phyloP scores from a whole-genome alignment of 2,113 vertebrate genomes.

The Pipa parva region DNA sequence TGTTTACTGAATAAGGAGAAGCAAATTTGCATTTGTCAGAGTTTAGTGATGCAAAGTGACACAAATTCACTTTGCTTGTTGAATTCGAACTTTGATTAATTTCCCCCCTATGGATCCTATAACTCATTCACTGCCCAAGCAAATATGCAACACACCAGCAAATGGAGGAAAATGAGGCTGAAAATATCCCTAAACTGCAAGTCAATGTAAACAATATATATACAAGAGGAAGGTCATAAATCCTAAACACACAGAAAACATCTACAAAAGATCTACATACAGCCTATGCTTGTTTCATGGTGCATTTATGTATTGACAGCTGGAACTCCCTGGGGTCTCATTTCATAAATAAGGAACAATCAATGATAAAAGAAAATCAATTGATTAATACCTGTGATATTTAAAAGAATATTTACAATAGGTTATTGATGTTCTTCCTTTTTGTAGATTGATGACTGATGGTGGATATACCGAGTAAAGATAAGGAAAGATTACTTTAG shows the following conservation, averaged over 20 bases:
- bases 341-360: slow-evolving; percentile 39
- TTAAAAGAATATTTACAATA: slow-evolving; percentile 42
- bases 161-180: neutral
- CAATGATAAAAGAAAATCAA: slow-evolving; percentile 39
- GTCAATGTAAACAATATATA: neutral
- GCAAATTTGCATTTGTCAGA: no score
- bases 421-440: slow-evolving; percentile 30
- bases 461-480: neutral
- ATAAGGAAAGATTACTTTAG: neutral
- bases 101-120: no score
- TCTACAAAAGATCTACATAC: neutral
- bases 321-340: slow-evolving; percentile 31
- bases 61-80: no score
- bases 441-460: slow-evolving; percentile 34
- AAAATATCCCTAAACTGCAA: neutral
- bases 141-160: no score
- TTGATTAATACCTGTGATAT: slow-evolving; percentile 43
- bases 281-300: neutral
- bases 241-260: neutral
- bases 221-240: neutral
- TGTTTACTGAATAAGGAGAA: no score
- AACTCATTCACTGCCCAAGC: no score
- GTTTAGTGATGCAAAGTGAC: no score
- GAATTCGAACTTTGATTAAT: no score
- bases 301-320: slow-evolving; percentile 25